Base-by-base conservation (phyloP, 2,797 vertebrate species). In the Neostethus bicornis region DNA sequence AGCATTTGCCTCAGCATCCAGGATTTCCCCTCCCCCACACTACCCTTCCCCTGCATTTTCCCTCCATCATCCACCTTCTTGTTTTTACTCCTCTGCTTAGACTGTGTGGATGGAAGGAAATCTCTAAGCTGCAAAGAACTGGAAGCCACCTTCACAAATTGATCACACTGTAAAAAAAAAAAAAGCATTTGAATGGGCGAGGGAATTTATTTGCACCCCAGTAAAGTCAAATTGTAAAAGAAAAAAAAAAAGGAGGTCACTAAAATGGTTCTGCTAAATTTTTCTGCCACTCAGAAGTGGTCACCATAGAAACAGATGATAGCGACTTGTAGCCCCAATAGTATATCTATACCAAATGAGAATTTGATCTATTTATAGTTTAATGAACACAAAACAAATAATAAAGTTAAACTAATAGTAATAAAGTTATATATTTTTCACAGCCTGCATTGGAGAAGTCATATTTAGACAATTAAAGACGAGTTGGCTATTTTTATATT, bases 221-320 rank as follows among this genome's bases (percentile, higher is more conserved):
- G 39, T 69, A 73, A 73, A 87, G 80, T 81, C 74, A 77, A 78
- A 76, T 55, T 75, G 61, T 80, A 68, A 75, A 84, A n/a, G n/a
- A n/a, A n/a, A n/a, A n/a, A n/a, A n/a, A n/a, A n/a, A n/a, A 88
- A 88, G 70, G 78, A 65, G 83, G 84, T 84, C 76, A 80, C 61
- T 53, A 60, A n/a, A 62, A 73, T 75, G 78, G 82, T 76, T 69
- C 75, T 80, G 12, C 31, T 32, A 58, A 70, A 73, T 86, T 69
- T 79, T 70, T 73, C 75, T 63, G 83, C 77, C 85, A 77, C 85
- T 89, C 87, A 80, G 90, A 90, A 88, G 76, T 87, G 89, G 92
- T 93, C 90, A 89, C 92, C 92, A 93, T 93, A 92, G 92, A 91
- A 93, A 93, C 92, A 85, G 85, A 89, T 92, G 81, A 91, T 80